Evolutionary conservation across 2,888 invertebrate genomes (phyloP).

Genomic region (Cheilosia scutellata): DNA sequence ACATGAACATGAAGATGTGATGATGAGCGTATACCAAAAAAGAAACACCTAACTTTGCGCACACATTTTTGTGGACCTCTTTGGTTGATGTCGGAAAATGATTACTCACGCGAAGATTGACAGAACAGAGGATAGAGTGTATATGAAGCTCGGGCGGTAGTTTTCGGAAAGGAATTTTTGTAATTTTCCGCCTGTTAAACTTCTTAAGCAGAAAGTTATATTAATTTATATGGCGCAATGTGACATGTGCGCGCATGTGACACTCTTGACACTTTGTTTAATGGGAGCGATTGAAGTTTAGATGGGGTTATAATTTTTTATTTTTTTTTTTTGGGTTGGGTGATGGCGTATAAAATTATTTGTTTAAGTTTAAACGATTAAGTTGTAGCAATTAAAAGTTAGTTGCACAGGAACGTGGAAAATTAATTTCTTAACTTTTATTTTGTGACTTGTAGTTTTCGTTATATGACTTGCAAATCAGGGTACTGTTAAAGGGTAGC

Average conservation of each 20-base stretch:
- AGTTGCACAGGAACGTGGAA: conserved; percentile 28
- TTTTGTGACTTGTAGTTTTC: conserved; percentile 6
- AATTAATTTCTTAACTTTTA: background rate
- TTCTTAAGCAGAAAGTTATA: conserved; percentile 71
- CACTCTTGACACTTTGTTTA: conserved; percentile 72
- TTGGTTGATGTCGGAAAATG: conserved; percentile 60
- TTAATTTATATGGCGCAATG: conserved; percentile 68
- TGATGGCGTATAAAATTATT: conserved; percentile 3
- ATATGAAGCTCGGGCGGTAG: conserved; percentile 41
- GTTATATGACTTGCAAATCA: background rate
- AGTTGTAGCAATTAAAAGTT: conserved; percentile 66
- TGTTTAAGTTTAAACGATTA: conserved; percentile 47
- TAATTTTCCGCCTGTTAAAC: conserved; percentile 76
- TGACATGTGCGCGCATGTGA: conserved; percentile 75
- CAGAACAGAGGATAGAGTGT: conserved; percentile 34
- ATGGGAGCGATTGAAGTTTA: conserved; percentile 68
- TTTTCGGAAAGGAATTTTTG: conserved; percentile 71
- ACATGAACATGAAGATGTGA: conserved; percentile 63
- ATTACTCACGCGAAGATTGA: conserved; percentile 74
- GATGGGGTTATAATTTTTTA: conserved; percentile 20
- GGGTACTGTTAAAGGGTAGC: background rate
- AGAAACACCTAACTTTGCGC: conserved; percentile 44
- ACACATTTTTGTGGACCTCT: conserved; percentile 17
- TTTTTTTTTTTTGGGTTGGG: background rate
- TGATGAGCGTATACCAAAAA: conserved; percentile 66